Evolutionary conservation across 2,113 vertebrate genomes (phyloP).

Genomic region (Antechinus flavipes): DNA sequence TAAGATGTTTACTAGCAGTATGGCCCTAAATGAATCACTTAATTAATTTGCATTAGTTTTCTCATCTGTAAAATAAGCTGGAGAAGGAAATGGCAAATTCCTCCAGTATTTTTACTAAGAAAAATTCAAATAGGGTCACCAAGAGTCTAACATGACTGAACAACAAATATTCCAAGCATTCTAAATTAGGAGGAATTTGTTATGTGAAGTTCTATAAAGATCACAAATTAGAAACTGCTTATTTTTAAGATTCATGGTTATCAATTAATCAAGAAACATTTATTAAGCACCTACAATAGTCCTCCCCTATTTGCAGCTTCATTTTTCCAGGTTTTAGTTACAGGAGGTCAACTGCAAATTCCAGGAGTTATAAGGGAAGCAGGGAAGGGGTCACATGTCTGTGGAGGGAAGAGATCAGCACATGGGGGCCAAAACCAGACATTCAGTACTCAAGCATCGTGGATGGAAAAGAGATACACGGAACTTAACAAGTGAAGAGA

Average conservation of each 20-base stretch:
- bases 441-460: not conserved
- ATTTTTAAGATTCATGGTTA: not conserved
- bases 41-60: not conserved
- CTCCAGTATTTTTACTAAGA: not conserved
- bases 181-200: not conserved
- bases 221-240: not conserved
- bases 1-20: not conserved
- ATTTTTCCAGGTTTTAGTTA: not conserved
- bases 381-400: not conserved
- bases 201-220: not conserved
- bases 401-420: not conserved
- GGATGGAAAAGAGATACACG: no score
- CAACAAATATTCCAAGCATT: not conserved
- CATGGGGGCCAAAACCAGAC: not conserved
- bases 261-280: not conserved
- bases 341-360: not conserved
- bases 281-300: not conserved
- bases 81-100: not conserved
- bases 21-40: not conserved
- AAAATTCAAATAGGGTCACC: not conserved
- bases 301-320: not conserved
- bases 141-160: not conserved
- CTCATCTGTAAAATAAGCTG: not conserved
- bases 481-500: not conserved
- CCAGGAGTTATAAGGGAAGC: not conserved